phyloP scores from a whole-genome alignment of 2,797 vertebrate species.

The Channallabes apus region DNA sequence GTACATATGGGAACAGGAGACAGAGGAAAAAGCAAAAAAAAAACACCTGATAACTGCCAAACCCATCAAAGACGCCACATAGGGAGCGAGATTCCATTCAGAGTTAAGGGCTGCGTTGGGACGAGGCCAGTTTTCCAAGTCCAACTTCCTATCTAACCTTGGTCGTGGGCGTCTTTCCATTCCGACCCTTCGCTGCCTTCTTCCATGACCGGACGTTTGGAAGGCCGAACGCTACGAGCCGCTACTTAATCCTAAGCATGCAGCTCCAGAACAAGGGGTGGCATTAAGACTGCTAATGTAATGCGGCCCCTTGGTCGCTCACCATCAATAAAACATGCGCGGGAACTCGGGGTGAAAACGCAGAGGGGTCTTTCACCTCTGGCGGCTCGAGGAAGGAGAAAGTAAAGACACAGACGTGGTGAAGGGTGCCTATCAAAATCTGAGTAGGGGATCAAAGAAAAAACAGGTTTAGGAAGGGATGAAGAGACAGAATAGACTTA shows the following conservation, averaged over 20 bases:
- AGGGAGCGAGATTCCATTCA: constrained; percentile 23
- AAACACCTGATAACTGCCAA: constrained; percentile 30
- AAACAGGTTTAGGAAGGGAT: neutral
- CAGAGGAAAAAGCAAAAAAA: constrained; percentile 1
- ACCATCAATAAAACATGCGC: constrained; percentile 78
- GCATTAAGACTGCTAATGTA: constrained; percentile 79
- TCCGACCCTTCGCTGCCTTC: constrained; percentile 36
- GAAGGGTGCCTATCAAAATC: constrained; percentile 22
- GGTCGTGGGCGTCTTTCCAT: constrained; percentile 33
- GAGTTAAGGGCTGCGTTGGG: constrained; percentile 34
- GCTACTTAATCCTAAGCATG: constrained; percentile 77
- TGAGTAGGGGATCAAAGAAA: neutral
- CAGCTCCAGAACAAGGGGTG: constrained; percentile 77
- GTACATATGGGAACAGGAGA: constrained; percentile 14
- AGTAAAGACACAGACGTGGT: constrained; percentile 29
- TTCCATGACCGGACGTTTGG: constrained; percentile 45
- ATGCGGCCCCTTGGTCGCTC: constrained; percentile 60
- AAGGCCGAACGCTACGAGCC: constrained; percentile 48
- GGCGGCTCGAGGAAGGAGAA: constrained; percentile 26
- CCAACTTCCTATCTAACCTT: constrained; percentile 41
- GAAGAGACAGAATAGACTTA: neutral
- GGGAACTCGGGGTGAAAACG: constrained; percentile 40
- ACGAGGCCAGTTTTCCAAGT: constrained; percentile 36
- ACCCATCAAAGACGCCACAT: constrained; percentile 33
- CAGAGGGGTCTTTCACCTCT: constrained; percentile 34